Conservation (phyloP, 2,113 vertebrate species). For the Bungarus multicinctus region DNA sequence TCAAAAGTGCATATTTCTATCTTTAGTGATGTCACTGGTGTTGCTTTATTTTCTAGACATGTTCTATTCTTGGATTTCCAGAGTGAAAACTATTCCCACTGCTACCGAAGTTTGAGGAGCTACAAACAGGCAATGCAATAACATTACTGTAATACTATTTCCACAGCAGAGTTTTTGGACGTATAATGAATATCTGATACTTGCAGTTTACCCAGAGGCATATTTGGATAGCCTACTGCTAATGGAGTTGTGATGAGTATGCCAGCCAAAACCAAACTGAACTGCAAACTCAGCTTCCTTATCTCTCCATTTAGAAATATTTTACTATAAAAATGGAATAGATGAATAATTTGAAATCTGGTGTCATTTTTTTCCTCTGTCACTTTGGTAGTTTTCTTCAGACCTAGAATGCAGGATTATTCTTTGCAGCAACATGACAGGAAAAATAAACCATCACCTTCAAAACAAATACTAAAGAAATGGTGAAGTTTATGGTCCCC, state of each 20-base stretch:
- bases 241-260: conserved; percentile 23
- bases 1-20: not conserved
- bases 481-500: not conserved
- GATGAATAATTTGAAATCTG: conserved; percentile 6
- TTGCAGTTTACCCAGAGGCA: not conserved
- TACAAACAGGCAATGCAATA: not conserved
- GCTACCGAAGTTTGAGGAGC: not conserved
- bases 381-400: not conserved
- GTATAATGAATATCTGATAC: conserved; percentile 20
- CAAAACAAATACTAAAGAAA: not conserved
- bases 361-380: not conserved
- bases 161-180: not conserved
- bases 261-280: not conserved
- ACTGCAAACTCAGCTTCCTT: conserved; percentile 1
- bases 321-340: not conserved
- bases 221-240: not conserved
- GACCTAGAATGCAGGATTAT: not conserved
- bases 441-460: not conserved
- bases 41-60: not conserved
- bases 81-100: not conserved
- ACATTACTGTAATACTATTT: conserved; percentile 17
- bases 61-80: rapidly evolving
- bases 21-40: not conserved
- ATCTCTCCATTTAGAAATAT: not conserved
- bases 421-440: not conserved